Conservation (phyloP, 2,113 vertebrate genomes). For the Morphnarchus princeps region DNA sequence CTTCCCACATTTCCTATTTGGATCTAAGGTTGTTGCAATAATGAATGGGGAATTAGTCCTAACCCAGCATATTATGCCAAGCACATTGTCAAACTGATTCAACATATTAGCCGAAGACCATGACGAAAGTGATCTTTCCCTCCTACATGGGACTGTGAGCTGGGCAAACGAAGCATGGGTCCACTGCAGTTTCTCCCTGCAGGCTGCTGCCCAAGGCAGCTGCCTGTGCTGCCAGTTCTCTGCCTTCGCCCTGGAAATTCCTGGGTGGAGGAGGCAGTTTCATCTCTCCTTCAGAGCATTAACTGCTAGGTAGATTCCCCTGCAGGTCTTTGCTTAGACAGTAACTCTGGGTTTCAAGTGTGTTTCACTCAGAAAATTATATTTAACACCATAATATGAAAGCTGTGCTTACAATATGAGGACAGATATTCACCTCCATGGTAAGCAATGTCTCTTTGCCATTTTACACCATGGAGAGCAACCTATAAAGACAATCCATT, state of each 20-base stretch:
- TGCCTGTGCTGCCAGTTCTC: neutral
- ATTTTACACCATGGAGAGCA: neutral
- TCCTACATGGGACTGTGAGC: neutral
- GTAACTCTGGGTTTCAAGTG: neutral
- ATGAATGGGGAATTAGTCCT: neutral
- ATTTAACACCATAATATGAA: neutral
- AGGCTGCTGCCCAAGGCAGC: neutral
- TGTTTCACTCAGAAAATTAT: neutral
- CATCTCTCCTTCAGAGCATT: neutral
- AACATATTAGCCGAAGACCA: neutral
- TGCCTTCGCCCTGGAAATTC: neutral
- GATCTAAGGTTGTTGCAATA: neutral
- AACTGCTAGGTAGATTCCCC: neutral
- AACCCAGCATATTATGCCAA: neutral
- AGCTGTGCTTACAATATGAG: neutral
- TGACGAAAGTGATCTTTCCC: neutral
- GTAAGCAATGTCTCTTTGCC: neutral
- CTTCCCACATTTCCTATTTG: neutral
- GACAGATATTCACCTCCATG: neutral
- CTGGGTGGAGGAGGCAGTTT: neutral
- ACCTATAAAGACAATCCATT: neutral
- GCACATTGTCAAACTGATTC: neutral
- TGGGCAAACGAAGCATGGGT: accelerated
- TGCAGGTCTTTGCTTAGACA: neutral
- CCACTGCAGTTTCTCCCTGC: neutral